Evolutionary conservation across 2,113 vertebrate genomes (phyloP).

Genomic region (Pterocles burchelli): DNA sequence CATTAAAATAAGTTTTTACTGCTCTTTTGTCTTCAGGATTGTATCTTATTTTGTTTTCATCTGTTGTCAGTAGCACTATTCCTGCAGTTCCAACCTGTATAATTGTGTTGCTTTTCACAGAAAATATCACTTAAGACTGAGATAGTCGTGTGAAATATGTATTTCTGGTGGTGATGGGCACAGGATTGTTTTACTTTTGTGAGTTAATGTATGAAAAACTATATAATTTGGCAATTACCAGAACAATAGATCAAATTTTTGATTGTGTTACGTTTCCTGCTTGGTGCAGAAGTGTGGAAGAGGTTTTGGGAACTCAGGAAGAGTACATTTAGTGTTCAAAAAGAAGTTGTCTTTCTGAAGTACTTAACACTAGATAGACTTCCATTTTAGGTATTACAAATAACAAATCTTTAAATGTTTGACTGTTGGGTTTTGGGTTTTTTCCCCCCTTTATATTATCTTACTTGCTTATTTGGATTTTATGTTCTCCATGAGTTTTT

Average conservation of each 20-base stretch:
- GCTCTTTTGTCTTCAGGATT: not conserved
- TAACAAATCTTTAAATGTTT: not conserved
- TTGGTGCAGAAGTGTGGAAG: not conserved
- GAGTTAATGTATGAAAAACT: not conserved
- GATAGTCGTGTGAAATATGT: not conserved
- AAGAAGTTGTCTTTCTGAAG: not conserved
- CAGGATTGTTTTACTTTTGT: not conserved
- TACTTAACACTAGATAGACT: not conserved
- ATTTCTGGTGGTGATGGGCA: not conserved
- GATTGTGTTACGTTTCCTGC: not conserved
- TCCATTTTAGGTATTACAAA: not conserved
- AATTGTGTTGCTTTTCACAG: not conserved
- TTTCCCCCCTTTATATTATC: fast-evolving
- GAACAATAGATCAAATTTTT: not conserved
- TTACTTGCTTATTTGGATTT: not conserved
- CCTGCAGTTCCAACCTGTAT: not conserved
- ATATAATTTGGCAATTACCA: not conserved
- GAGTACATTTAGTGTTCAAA: not conserved
- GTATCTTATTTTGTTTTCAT: not conserved
- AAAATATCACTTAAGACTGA: not conserved
- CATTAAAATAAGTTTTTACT: not conserved
- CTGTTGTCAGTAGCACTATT: not conserved
- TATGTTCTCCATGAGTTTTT: not conserved
- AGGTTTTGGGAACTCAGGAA: not conserved
- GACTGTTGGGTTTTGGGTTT: not conserved